Evolutionary conservation across 2,113 vertebrate species (phyloP), one percentile per base, ranked within the genome.

Genomic region (Mesembrinibis cayennensis): DNA sequence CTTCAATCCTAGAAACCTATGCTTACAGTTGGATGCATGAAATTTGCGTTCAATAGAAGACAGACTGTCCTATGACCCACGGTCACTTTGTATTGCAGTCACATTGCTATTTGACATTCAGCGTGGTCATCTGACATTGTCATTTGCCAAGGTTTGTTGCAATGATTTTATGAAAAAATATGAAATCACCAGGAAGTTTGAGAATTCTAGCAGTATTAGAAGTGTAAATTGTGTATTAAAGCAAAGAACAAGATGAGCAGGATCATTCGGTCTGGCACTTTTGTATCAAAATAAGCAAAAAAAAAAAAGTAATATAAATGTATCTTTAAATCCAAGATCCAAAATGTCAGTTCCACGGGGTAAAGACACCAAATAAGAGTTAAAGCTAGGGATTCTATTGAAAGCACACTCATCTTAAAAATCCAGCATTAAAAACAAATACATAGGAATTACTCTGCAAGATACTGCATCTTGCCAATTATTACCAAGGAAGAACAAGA

Each of bases 401-500:
- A 58, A 58, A 49, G 65, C 65, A 21, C 8, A 25, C 30, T 58
- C 32, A 50, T 69, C 63, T 80, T 45, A 45, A 79, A 91, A 85
- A 89, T 10, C 22, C 40, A 96, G 17, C 20, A 18, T 50, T 38
- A 44, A 49, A 90, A 45, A 42, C 12, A 89, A 58, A 26, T 27
- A 42, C 52, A 32, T 7, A 65, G 20, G 10, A 95, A 76, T 73
- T 52, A 58, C 69, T 72, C 76, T 55, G 73, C 81, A 82, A 82
- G 55, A 63, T 17, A 22, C 42, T 69, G 73, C 63, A 62, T 27
- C 79, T 79, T 94, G 49, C 55, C 81, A 86, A 38, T 63, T 72
- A 62, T 81, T 66, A 78, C 17, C 32, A 91, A 61, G 80, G 55
- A 89, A n/a, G 70, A 89, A 70, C 63, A 93, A 91, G 81, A 93